Evolutionary conservation across 1,140 invertebrate genomes (phyloP), one percentile per base, ranked within the genome.

Genomic region (Ostrea denselamellosa): DNA sequence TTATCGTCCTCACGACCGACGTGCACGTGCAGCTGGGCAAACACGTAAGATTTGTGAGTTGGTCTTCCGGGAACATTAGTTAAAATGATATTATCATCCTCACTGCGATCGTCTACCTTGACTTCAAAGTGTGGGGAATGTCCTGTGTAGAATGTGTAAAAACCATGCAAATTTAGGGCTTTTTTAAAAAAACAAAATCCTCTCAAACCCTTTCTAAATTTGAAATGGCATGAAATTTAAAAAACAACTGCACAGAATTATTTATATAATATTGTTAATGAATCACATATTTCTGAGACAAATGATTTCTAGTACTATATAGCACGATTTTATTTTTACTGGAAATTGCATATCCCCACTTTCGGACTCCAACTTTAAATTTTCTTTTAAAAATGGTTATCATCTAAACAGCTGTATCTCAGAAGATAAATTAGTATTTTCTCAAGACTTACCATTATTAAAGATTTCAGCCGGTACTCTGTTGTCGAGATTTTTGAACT

Each of bases 11-110:
- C 68, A 17, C 44, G 28, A 8, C 84, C 71, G 34, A 71, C 17
- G 53, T 85, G 71, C 22, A 82, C n/a, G 51, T 86, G 68, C 7
- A 86, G 84, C 19, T 85, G 56, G 22, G 34, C 19, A 56, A 88
- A 88, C 0, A 58, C 28, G 53, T 85, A 85, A 3, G 8, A 10
- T 9, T 85, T 56, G 44, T 84, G 19, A 8, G 10, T n/a, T 0
- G 71, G 71, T 14, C 82, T 19, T 17, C n/a, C 51, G 2, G 82
- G 82, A 19, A 83, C 82, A n/a, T 52, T 51, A 10, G 82, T 83
- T 5, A 83, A 44, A 52, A 83, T 53, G n/a, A 83, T 83, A 54
- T 83, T 54, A 14, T 83, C 25, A 22, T 83, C 51, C n/a, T 83
- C 71, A 62, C n/a, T 12, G 14, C 8, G 2, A n/a, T 19, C 25